phyloP scores from a whole-genome alignment of 2,888 invertebrate species.

The Drosophila sordidapex region DNA sequence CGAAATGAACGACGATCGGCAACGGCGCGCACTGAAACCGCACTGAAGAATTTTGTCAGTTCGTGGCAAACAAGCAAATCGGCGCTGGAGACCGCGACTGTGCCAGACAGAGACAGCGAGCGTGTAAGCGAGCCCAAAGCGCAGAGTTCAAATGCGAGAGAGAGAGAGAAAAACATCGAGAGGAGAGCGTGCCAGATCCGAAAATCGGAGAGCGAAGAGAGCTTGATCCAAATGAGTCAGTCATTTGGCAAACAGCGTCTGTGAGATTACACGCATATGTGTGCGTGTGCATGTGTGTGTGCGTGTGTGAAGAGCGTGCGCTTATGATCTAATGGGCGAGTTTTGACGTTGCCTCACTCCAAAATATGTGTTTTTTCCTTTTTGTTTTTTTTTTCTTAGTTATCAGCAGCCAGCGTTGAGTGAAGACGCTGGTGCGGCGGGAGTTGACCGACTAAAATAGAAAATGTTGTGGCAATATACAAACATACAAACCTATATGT shows the following conservation, averaged over 20 bases:
- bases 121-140: conserved; percentile 41
- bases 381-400: conserved; percentile 10
- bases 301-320: conserved; percentile 35
- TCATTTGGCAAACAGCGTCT: conserved; percentile 25
- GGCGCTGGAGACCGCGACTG: conserved; percentile 31
- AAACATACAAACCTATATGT: conserved; percentile 6
- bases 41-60: conserved; percentile 72
- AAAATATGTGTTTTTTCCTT: conserved; percentile 13
- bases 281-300: conserved; percentile 13
- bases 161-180: conserved; percentile 10
- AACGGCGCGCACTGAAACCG: conserved; percentile 71
- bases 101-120: conserved; percentile 15
- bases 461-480: conserved; percentile 55
- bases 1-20: conserved; percentile 69
- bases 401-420: conserved; percentile 47
- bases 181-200: conserved; percentile 9
- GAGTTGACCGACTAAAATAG: conserved; percentile 65
- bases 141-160: conserved; percentile 31
- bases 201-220: conserved; percentile 23
- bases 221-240: conserved; percentile 60
- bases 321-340: conserved; percentile 72
- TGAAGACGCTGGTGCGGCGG: conserved; percentile 1
- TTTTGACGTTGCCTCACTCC: conserved; percentile 61
- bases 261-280: not conserved
- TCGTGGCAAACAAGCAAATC: conserved; percentile 38